phyloP scores from a whole-genome alignment of 2,888 invertebrate genomes.

The Ellobium chinense region DNA sequence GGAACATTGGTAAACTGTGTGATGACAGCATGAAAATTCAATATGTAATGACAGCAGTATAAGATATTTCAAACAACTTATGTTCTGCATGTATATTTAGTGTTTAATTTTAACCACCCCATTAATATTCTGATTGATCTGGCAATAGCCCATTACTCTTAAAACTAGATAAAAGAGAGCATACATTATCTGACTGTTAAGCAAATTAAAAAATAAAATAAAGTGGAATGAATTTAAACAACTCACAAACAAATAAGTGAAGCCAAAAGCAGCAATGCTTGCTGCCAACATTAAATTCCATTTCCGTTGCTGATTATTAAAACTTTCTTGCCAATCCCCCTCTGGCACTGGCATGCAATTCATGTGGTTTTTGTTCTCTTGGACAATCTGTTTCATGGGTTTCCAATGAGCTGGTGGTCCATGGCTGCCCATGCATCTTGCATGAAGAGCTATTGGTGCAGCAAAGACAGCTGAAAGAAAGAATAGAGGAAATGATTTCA shows the following conservation, averaged over 20 bases:
- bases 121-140: too few relatives aligned
- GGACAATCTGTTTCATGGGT: constrained; percentile 50
- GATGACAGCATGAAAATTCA: too few relatives aligned
- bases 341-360: constrained; percentile 63
- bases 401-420: constrained; percentile 54
- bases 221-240: background rate
- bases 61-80: too few relatives aligned
- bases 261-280: constrained; percentile 45
- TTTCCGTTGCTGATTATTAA: constrained; percentile 55
- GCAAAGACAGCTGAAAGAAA: background rate
- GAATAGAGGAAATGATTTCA: too few relatives aligned
- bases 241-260: constrained; percentile 57
- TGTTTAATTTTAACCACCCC: too few relatives aligned
- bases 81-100: too few relatives aligned
- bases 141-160: too few relatives aligned
- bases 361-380: constrained; percentile 54
- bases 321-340: constrained; percentile 66
- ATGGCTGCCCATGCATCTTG: constrained; percentile 56
- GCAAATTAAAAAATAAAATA: too few relatives aligned
- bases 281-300: constrained; percentile 58
- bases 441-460: constrained; percentile 34
- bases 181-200: too few relatives aligned
- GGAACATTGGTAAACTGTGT: too few relatives aligned
- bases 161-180: too few relatives aligned
- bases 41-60: too few relatives aligned